These are phyloP conservation scores for Kryptopterus vitreolus DNA, from an alignment of 2,797 vertebrate species.

Conservation along the genomic window DNA sequence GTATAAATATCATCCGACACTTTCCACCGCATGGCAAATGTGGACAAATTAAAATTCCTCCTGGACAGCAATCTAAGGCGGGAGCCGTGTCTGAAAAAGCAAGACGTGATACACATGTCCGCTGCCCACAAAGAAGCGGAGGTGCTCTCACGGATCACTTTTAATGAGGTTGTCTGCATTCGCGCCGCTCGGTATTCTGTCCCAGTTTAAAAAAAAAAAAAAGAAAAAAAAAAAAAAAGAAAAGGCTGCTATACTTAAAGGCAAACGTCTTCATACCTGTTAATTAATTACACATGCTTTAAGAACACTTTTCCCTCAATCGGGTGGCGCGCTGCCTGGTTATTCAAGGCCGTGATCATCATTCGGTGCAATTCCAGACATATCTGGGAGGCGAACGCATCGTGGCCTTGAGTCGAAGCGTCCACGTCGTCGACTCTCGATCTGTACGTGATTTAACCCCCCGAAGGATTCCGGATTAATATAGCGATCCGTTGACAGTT, in stretches of 20 bases:
- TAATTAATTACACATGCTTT: conserved; percentile 48
- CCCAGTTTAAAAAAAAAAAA: conserved; percentile 34
- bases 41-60: conserved; percentile 53
- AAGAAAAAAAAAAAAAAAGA: too few species aligned
- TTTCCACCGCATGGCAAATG: conserved; percentile 42
- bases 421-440: conserved; percentile 5
- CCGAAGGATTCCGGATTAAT: conserved; percentile 15
- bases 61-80: conserved; percentile 46
- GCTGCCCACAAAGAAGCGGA: conserved; percentile 33
- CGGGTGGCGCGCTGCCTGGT: conserved; percentile 33
- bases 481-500: conserved; percentile 1
- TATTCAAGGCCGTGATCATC: conserved; percentile 47
- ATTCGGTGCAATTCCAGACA: conserved; percentile 45
- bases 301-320: conserved; percentile 30
- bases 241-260: conserved; percentile 32
- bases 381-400: conserved; percentile 34
- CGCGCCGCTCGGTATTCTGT: conserved; percentile 28
- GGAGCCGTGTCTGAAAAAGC: conserved; percentile 42
- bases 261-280: conserved; percentile 25
- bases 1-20: conserved; percentile 42
- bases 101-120: conserved; percentile 44
- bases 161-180: conserved; percentile 50
- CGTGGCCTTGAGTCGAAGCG: conserved; percentile 29
- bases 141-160: conserved; percentile 42
- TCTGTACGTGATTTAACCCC: background rate